These are phyloP conservation scores for Agriopis leucophaearia DNA, from an alignment of 2,888 invertebrate genomes.

Conservation along the genomic window DNA sequence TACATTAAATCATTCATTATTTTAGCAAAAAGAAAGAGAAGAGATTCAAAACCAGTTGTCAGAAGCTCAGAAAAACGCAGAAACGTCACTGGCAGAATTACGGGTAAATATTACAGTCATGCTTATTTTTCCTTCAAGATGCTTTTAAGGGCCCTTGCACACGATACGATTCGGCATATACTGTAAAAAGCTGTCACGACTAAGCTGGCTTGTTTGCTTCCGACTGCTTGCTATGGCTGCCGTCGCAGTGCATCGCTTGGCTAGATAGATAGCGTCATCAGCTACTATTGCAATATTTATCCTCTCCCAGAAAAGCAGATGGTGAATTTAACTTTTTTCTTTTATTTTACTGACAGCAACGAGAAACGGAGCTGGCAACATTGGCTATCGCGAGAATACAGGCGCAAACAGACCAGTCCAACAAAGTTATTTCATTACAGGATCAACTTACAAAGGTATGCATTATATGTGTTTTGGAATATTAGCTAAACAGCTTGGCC, in stretches of 20 bases:
- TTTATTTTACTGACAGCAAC: constrained; percentile 51
- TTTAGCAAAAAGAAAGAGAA: constrained; percentile 71
- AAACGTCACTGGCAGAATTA: constrained; percentile 64
- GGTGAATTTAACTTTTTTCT: background rate
- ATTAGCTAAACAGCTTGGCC: too few species aligned
- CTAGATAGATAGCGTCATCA: too few species aligned
- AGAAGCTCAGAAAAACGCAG: constrained; percentile 68
- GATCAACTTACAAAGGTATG: constrained; percentile 81
- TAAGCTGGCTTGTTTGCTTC: too few species aligned
- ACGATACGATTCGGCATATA: too few species aligned
- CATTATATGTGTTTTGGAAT: background rate
- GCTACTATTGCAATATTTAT: too few species aligned
- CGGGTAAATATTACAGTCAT: constrained; percentile 54
- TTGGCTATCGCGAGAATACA: constrained; percentile 74
- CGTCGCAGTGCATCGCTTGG: too few species aligned
- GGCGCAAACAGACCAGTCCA: constrained; percentile 72
- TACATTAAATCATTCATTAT: constrained; percentile 24
- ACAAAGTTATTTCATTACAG: constrained; percentile 79
- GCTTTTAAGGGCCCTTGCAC: too few species aligned
- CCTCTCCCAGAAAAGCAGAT: background rate
- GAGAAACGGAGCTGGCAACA: constrained; percentile 72
- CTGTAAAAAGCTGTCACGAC: too few species aligned
- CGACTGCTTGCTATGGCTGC: too few species aligned
- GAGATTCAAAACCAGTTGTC: constrained; percentile 67
- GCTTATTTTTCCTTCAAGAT: too few species aligned